These are phyloP conservation scores for Disparrhopalites patrizii DNA, from an alignment of 2,888 invertebrate genomes.

Conservation along the genomic window DNA sequence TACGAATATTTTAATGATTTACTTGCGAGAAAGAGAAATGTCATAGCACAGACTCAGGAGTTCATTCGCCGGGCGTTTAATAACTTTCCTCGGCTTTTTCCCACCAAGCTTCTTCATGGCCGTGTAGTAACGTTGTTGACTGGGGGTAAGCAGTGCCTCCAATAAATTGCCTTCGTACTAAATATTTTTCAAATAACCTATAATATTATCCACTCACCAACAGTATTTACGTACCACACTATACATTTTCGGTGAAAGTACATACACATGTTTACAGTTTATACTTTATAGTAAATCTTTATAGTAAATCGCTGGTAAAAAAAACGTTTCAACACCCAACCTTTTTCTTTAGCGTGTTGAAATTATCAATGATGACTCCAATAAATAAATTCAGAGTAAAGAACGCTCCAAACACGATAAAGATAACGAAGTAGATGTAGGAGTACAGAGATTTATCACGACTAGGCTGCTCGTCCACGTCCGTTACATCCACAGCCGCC, in stretches of 20 bases:
- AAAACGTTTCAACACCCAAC: constrained; percentile 55
- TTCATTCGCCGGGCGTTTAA: constrained; percentile 87
- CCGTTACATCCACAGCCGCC: constrained; percentile 80
- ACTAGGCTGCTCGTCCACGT: constrained; percentile 78
- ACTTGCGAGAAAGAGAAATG: constrained; percentile 82
- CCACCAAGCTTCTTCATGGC: constrained; percentile 95
- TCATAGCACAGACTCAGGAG: constrained; percentile 94
- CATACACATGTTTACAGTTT: too few relatives aligned
- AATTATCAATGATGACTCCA: constrained; percentile 98
- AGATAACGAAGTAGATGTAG: constrained; percentile 92
- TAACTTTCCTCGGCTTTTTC: constrained; percentile 94
- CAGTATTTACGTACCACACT: too few relatives aligned
- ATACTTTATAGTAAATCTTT: too few relatives aligned
- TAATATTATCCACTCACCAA: too few relatives aligned
- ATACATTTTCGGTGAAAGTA: too few relatives aligned
- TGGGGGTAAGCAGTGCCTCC: constrained; percentile 95
- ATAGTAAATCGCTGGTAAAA: too few relatives aligned
- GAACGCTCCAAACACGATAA: constrained; percentile 95
- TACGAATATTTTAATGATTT: too few relatives aligned
- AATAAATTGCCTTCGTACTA: constrained; percentile 95
- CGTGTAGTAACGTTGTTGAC: constrained; percentile 93
- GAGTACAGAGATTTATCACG: constrained; percentile 84
- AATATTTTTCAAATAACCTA: too few relatives aligned
- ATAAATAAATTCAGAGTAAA: constrained; percentile 96
- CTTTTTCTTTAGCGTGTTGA: constrained; percentile 97